phyloP scores from a whole-genome alignment of 92 coral and sea anemone genomes.

The Epizoanthus illoricatus region DNA sequence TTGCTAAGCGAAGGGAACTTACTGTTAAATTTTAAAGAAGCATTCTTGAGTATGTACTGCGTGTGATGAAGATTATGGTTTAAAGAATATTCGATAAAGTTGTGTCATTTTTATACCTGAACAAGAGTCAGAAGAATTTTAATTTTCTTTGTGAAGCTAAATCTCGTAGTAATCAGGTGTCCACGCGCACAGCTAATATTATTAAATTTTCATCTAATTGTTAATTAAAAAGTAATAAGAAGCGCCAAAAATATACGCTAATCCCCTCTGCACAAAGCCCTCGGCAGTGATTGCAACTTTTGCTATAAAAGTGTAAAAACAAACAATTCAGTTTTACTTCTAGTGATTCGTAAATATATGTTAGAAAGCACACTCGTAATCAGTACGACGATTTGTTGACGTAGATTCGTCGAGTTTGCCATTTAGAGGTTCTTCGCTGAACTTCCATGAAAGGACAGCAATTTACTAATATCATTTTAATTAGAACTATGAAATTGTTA shows the following conservation, averaged over 20 bases:
- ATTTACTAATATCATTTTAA: background rate
- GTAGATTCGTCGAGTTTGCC: background rate
- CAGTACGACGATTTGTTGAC: background rate
- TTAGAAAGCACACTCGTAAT: background rate
- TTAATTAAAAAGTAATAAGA: constrained; percentile 15
- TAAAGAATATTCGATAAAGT: background rate
- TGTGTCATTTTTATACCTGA: background rate
- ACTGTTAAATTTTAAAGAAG: background rate
- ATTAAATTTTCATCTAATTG: constrained; percentile 7
- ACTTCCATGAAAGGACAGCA: constrained; percentile 3
- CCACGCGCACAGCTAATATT: constrained; percentile 3
- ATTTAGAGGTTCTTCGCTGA: background rate
- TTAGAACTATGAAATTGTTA: background rate
- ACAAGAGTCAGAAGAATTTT: background rate
- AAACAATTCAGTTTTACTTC: background rate
- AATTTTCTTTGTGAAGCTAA: background rate
- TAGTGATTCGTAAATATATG: background rate
- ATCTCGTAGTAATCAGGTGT: background rate
- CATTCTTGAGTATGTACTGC: too few relatives aligned
- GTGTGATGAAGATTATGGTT: background rate
- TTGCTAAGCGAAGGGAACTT: background rate
- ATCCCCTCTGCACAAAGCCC: background rate
- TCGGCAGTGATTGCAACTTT: constrained; percentile 28
- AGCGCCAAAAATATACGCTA: constrained; percentile 4
- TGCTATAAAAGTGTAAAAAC: constrained; percentile 4